Evolutionary conservation across 2,888 invertebrate species (phyloP).

Genomic region (Dolomedes plantarius): DNA sequence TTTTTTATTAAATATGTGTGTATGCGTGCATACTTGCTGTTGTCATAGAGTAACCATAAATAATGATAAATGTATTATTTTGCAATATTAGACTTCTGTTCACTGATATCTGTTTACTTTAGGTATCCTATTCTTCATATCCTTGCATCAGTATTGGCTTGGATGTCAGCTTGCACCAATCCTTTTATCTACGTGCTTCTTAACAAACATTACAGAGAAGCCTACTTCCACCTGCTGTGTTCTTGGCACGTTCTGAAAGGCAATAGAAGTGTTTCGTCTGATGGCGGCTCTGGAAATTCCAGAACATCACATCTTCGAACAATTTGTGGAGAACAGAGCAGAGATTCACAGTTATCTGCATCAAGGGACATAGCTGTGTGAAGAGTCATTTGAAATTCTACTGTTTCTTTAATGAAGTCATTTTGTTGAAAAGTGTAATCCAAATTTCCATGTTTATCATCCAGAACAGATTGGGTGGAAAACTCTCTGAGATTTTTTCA

Average conservation of each 20-base stretch:
- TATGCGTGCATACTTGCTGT: too few relatives aligned
- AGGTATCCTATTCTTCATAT: constrained; percentile 85
- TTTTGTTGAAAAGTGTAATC: too few relatives aligned
- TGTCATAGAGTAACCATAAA: too few relatives aligned
- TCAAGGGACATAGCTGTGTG: constrained; percentile 23
- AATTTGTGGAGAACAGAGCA: constrained; percentile 24
- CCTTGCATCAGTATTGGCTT: constrained; percentile 89
- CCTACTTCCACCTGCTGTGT: constrained; percentile 75
- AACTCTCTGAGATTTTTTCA: too few relatives aligned
- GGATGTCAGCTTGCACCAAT: constrained; percentile 93
- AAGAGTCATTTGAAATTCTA: too few relatives aligned
- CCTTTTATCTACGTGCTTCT: constrained; percentile 93
- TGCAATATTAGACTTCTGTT: too few relatives aligned
- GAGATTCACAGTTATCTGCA: constrained; percentile 8
- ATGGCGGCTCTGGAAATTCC: constrained; percentile 21
- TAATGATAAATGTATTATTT: too few relatives aligned
- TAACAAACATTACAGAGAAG: constrained; percentile 86
- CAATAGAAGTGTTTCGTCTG: background rate
- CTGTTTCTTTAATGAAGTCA: too few relatives aligned
- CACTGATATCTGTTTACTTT: background rate
- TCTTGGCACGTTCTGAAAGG: constrained; percentile 14
- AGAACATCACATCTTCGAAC: constrained; percentile 27
- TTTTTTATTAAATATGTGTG: too few relatives aligned
- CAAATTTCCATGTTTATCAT: too few relatives aligned
- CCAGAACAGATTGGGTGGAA: too few relatives aligned